Evolutionary conservation across 2,888 invertebrate genomes (phyloP).

Genomic region (Sinodicranocentrus sp.): DNA sequence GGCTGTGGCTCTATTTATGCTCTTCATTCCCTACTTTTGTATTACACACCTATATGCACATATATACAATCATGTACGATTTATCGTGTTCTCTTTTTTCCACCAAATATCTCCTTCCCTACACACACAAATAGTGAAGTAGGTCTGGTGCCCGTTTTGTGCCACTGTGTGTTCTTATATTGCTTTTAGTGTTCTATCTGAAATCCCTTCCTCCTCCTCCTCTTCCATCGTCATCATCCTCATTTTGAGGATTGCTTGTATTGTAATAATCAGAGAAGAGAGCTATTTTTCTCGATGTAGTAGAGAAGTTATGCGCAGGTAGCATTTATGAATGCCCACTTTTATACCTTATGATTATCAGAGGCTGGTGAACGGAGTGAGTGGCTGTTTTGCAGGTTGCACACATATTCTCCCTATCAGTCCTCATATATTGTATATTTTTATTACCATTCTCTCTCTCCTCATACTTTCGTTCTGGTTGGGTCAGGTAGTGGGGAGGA

Average conservation of each 20-base stretch:
- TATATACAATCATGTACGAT: too few species aligned
- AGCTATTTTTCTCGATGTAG: conserved; percentile 17
- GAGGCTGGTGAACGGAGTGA: not conserved
- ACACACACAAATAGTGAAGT: conserved; percentile 33
- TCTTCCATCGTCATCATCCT: conserved; percentile 4
- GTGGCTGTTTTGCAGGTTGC: conserved; percentile 6
- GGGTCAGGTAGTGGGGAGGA: conserved; percentile 50
- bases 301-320: not conserved
- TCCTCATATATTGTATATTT: not conserved
- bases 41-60: too few species aligned
- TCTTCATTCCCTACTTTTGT: too few species aligned
- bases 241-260: not conserved
- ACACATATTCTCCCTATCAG: conserved; percentile 26
- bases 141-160: conserved; percentile 59
- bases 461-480: conserved; percentile 51
- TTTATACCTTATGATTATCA: conserved; percentile 13
- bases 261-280: conserved; percentile 28
- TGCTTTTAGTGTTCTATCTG: conserved; percentile 15
- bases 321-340: conserved; percentile 28
- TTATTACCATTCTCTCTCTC: conserved; percentile 19
- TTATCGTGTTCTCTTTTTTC: conserved; percentile 29
- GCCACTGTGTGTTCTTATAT: not conserved
- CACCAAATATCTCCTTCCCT: not conserved
- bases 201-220: conserved; percentile 44
- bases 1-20: too few species aligned